Conservation (phyloP, 2,888 invertebrate genomes). For the Boloria euphrosyne region DNA sequence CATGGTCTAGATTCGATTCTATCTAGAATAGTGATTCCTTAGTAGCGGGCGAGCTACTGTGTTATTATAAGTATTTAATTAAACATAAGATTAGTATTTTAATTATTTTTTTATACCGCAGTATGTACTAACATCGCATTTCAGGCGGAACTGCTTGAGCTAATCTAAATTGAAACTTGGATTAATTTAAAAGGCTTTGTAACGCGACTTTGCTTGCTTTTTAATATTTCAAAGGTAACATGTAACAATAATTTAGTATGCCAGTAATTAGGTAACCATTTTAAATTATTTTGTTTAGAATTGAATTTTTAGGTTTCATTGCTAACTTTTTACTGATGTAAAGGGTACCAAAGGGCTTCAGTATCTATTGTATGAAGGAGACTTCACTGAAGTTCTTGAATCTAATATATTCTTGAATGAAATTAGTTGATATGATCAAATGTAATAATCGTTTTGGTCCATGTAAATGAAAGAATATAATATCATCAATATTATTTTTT, state of each 20-base stretch:
- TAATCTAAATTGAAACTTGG: neutral
- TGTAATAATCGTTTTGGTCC: too few species aligned
- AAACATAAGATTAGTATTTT: constrained; percentile 15
- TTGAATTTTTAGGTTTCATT: too few species aligned
- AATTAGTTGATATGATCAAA: too few species aligned
- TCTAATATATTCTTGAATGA: too few species aligned
- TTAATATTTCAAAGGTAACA: neutral
- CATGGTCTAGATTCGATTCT: constrained; percentile 44
- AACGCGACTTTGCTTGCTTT: constrained; percentile 18
- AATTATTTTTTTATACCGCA: neutral
- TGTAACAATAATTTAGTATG: neutral
- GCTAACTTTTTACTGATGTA: too few species aligned
- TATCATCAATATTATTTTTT: too few species aligned
- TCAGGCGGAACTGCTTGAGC: constrained; percentile 8
- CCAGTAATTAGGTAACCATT: neutral
- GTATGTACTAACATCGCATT: neutral
- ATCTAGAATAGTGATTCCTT: constrained; percentile 40
- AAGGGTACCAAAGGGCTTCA: too few species aligned
- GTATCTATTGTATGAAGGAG: too few species aligned
- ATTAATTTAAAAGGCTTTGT: neutral
- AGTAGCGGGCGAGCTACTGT: constrained; percentile 69
- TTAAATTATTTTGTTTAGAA: too few species aligned
- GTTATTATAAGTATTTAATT: constrained; percentile 29
- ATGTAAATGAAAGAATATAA: too few species aligned
- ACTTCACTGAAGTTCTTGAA: too few species aligned